Evolutionary conservation across 2,797 vertebrate species (phyloP), one percentile per base, ranked within the genome.

Genomic region (Chelon labrosus): DNA sequence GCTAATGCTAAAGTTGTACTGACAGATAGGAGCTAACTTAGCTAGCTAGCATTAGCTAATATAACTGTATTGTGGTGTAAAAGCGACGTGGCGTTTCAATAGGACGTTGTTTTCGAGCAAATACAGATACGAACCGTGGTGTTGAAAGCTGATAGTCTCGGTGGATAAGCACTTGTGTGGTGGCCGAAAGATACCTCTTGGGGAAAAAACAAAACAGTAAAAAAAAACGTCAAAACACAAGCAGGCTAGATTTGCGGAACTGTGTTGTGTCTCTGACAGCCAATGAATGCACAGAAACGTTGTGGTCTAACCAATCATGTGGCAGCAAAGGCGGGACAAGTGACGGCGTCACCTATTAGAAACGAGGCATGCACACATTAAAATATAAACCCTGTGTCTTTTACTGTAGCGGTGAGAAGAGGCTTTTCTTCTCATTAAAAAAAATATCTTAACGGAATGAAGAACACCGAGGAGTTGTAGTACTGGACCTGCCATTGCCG

Each of bases 221-320:
- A 62, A 69, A 39, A 66, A 75, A 87, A 77, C 73, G 68, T 78
- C 79, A 89, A 89, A 87, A 91, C 87, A 93, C 86, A 90, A 88
- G 88, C 88, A 91, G 81, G 79, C 82, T 50, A 7, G 70, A 27
- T 49, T 75, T 81, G 65, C 86, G 86, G 83, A 89, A 90, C 41
- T 72, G 46, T 39, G 44, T 20, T 44, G 37, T 55, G 57, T 17
- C 58, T 54, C 0, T 22, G 16, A 1, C 0, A 83, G 41, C 94
- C 93, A 94, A 95, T 93, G 75, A 65, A 11, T 80, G 37, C 19
- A 25, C 17, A 46, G 53, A 10, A 5, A 17, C 6, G 1, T 2
- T 4, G 37, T 39, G 3, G 14, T 35, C 5, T 1, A 19, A 0
- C 90, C 84, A 91, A 93, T 92, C 65, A 71, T 5, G 0, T 0